Evolutionary conservation across 2,888 invertebrate genomes (phyloP).

Genomic region (Drosophila neutralis): DNA sequence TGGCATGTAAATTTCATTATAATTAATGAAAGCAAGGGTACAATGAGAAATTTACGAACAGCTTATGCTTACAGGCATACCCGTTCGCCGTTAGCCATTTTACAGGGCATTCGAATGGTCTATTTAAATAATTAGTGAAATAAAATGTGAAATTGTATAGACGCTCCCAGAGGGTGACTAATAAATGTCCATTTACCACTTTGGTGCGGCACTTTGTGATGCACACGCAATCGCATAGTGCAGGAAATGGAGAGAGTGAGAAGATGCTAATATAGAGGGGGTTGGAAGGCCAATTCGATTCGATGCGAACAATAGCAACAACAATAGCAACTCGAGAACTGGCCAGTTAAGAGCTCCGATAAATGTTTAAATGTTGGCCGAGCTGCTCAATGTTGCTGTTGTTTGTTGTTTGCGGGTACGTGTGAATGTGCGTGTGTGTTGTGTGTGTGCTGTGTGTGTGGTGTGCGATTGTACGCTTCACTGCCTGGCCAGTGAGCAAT

Average conservation of each 20-base stretch:
- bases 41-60: neutral
- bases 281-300: slow-evolving; percentile 11
- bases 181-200: slow-evolving; percentile 54
- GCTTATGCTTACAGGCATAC: neutral
- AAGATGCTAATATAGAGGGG: neutral
- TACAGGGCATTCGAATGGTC: slow-evolving; percentile 27
- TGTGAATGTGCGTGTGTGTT: neutral
- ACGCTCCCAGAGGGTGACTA: slow-evolving; percentile 44
- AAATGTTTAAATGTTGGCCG: slow-evolving; percentile 57
- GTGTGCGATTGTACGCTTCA: slow-evolving; percentile 42
- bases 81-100: neutral
- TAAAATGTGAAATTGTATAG: slow-evolving; percentile 35
- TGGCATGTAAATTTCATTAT: neutral
- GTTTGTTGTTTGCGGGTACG: slow-evolving; percentile 16
- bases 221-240: slow-evolving; percentile 1
- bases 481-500: slow-evolving; percentile 22
- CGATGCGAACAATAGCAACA: slow-evolving; percentile 4
- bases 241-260: neutral
- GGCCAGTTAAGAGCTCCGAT: slow-evolving; percentile 55
- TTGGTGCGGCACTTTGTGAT: slow-evolving; percentile 28
- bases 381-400: slow-evolving; percentile 21
- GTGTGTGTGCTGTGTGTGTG: slow-evolving; percentile 4
- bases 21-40: neutral
- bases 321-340: slow-evolving; percentile 20
- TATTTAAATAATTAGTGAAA: slow-evolving; percentile 53